A percentile compares a stretch with the other conserved stretches of the same genome.
Evolutionary conservation across 2,888 invertebrate species (phyloP).

Genomic region (Dolichomitus sp.): DNA sequence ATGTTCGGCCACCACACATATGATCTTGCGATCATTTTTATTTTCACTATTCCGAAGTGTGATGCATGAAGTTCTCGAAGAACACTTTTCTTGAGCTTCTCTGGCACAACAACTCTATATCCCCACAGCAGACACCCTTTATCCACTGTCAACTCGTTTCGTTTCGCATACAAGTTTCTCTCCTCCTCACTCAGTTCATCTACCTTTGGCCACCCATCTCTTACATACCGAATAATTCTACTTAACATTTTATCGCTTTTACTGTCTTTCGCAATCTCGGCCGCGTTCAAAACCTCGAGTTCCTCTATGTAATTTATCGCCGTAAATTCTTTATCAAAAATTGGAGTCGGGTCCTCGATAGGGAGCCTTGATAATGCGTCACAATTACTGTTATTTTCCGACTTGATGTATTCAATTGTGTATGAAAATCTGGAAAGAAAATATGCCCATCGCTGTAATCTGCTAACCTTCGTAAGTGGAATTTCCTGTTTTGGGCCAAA

Average conservation of each 20-base stretch:
- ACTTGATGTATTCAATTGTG: conserved; percentile 26
- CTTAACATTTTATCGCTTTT: conserved; percentile 53
- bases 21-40: conserved; percentile 73
- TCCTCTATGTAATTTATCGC: conserved; percentile 26
- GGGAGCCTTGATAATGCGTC: conserved; percentile 56
- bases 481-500: conserved; percentile 37
- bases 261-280: conserved; percentile 47
- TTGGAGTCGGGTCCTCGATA: conserved; percentile 38
- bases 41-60: conserved; percentile 73
- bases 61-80: conserved; percentile 71
- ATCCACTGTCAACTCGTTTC: conserved; percentile 51
- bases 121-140: conserved; percentile 64
- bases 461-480: conserved; percentile 29
- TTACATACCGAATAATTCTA: conserved; percentile 44
- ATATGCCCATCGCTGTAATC: conserved; percentile 40
- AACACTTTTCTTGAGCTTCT: conserved; percentile 35
- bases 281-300: conserved; percentile 19
- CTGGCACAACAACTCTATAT: conserved; percentile 45
- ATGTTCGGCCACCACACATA: conserved; percentile 75
- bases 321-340: conserved; percentile 38
- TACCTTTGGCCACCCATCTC: conserved; percentile 25
- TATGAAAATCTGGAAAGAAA: conserved; percentile 43
- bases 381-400: conserved; percentile 51
- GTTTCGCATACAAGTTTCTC: conserved; percentile 43
- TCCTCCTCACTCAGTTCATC: conserved; percentile 27